phyloP scores from a whole-genome alignment of 2,797 vertebrate species.

The Intellagama lesueurii region DNA sequence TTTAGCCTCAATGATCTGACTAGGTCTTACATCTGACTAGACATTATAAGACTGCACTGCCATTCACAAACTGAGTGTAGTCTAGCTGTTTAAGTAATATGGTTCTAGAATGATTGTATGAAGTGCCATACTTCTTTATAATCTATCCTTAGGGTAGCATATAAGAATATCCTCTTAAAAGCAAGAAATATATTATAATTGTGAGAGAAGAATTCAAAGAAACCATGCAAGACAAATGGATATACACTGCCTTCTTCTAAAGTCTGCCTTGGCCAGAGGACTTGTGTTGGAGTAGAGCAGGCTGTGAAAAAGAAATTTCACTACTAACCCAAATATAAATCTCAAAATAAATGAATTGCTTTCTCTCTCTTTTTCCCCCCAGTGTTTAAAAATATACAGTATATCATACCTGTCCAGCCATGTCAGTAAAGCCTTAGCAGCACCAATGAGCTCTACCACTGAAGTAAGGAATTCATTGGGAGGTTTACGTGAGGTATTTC shows the following conservation, averaged over 20 bases:
- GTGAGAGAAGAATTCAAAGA: neutral
- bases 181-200: neutral
- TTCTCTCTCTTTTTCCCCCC: neutral
- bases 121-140: neutral
- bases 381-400: neutral
- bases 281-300: neutral
- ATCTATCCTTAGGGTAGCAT: neutral
- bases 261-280: neutral
- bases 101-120: neutral
- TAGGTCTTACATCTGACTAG: neutral
- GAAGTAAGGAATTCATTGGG: slow-evolving; percentile 93
- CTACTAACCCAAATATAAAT: neutral
- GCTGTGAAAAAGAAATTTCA: neutral
- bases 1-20: neutral
- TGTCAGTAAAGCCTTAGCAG: slow-evolving; percentile 90
- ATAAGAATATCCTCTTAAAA: neutral
- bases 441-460: slow-evolving; percentile 92
- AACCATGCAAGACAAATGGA: neutral
- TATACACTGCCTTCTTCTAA: neutral
- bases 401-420: slow-evolving; percentile 91
- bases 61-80: neutral
- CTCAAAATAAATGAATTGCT: neutral
- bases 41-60: neutral
- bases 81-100: slow-evolving; percentile 2
- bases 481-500: slow-evolving; percentile 84